Base-by-base conservation (phyloP, 2,797 vertebrate genomes). In the Sebastes paucispinis region DNA sequence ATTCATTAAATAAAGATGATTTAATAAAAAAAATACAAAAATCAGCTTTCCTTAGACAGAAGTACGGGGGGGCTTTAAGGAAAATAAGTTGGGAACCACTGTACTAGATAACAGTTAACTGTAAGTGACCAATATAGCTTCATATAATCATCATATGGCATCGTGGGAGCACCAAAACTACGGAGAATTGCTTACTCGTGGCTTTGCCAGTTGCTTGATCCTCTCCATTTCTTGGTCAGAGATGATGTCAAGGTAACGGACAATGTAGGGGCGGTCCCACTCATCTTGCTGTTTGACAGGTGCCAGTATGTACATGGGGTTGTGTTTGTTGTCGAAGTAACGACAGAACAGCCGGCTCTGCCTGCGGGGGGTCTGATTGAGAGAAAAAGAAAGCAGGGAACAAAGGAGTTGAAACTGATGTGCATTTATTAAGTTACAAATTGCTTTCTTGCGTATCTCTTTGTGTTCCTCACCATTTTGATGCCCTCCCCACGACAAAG, bases 401-500 rank as follows among this genome's bases (percentile, higher is more conserved):
- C 6, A 47, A 25, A 63, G 3, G 4, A 16, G 27, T 27, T 76
- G 3, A 81, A 75, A 29, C 5, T 3, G 25, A 69, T 5, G 3
- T 39, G 3, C 18, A 7, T 34, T 60, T 39, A 24, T 4, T 8
- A 27, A 20, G 7, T 34, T 36, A 13, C 10, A 32, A 18, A 14
- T 18, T 10, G 10, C 12, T 22, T 67, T 50, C 68, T 27, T 69
- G 2, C 20, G 10, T 2, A 16, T 31, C 5, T 47, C 22, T 13
- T 55, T 16, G 3, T 18, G 2, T 31, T 73, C 24, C 92, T 96
- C 95, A 99, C 98, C 98, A 99, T 95, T 96, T 93, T 97, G 89
- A 96, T 79, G 82, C 97, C 98, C 89, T 99, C 98, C 79, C 98
- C 98, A 87, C 98, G 97, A 94, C 98, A 99, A 84, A 99, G 96